Base-by-base conservation (phyloP, 2,888 invertebrate species). In the Girardia tigrina region DNA sequence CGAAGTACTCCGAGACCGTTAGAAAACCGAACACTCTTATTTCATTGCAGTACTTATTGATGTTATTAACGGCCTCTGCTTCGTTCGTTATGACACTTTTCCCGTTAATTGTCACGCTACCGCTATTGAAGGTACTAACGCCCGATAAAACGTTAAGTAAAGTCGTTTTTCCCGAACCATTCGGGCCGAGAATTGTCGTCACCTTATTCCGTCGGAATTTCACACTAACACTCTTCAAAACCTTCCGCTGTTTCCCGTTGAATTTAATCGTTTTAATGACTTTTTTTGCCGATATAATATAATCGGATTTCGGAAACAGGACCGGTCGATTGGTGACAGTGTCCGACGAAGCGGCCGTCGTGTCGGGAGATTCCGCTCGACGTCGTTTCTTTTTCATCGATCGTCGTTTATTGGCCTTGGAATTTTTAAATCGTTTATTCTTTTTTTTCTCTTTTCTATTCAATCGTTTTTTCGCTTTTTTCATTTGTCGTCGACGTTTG, bases 111-210 rank as follows among this genome's bases (percentile, higher is more conserved):
- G 23, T 6, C n/a, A 56, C n/a, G 23, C 23, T 56, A 6, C 56
- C 56, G n/a, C 56, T 56, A 23, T 56, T 56, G 4, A 56, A 20
- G n/a, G 56, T 56, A n/a, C 23, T 8, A 12, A 56, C 56, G n/a
- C 56, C 56, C n/a, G 56, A 56, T 16, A 56, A 56, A 56, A 56
- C 23, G 23, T 56, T 56, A n/a, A 56, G n/a, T 16, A 56, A n/a
- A 56, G 56, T 56, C 8, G 56, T 56, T 56, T 56, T 56, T 8
- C 56, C 56, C 8, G 56, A 56, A 12, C 56, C 56, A 56, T 56
- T 56, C 23, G 56, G 56, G n/a, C 56, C 56, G 56, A 56, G 56
- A 56, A 56, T 56, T 56, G 56, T 56, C n/a, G 56, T 56, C 2
- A 56, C 23, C 23, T 56, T 56, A 56, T 56, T 56, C 23, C 56